Conservation (phyloP, 1,140 invertebrate species). For the Diprion similis region DNA sequence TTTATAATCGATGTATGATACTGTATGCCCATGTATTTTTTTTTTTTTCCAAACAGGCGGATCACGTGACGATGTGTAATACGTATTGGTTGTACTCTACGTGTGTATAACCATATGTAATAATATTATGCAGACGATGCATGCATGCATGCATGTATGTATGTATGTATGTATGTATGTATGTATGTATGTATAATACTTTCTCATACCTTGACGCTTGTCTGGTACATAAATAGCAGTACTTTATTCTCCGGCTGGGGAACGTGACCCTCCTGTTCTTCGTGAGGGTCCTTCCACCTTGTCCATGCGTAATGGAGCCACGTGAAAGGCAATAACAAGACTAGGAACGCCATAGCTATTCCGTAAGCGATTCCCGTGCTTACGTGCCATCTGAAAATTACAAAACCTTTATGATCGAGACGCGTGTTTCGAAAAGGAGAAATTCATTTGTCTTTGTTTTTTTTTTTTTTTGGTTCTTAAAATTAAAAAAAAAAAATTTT, state of each 20-base stretch:
- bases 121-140: too few relatives aligned
- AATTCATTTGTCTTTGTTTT: background rate
- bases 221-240: constrained; percentile 58
- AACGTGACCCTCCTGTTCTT: constrained; percentile 53
- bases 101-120: too few relatives aligned
- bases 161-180: too few relatives aligned
- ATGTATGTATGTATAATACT: too few relatives aligned
- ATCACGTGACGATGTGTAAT: too few relatives aligned
- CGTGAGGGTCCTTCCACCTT: constrained; percentile 59
- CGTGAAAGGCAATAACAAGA: constrained; percentile 66
- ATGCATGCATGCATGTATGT: too few relatives aligned
- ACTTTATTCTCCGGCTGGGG: constrained; percentile 57
- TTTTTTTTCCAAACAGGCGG: too few relatives aligned
- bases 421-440: background rate
- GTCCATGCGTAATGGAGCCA: constrained; percentile 72
- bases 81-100: too few relatives aligned
- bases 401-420: background rate
- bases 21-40: too few relatives aligned
- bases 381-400: constrained; percentile 58
- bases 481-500: constrained; percentile 1
- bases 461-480: constrained; percentile 11
- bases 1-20: too few relatives aligned
- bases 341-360: constrained; percentile 56
- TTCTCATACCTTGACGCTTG: constrained; percentile 48
- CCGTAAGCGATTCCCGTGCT: constrained; percentile 61